Evolutionary conservation across 2,797 vertebrate species (phyloP).

Genomic region (Megaceryle alcyon): DNA sequence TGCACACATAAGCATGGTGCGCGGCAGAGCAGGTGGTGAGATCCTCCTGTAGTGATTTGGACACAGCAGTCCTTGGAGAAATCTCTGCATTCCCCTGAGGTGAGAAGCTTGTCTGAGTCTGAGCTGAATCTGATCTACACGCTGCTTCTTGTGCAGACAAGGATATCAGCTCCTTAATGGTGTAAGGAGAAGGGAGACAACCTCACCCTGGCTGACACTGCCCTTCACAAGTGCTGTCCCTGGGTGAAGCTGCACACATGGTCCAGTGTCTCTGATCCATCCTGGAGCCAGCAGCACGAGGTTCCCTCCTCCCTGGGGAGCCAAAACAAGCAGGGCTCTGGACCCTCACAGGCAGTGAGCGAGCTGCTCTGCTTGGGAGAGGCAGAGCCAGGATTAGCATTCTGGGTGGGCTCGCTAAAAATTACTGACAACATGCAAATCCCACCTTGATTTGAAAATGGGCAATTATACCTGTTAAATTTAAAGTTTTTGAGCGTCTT

Average conservation of each 20-base stretch:
- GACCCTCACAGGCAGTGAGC: rapidly evolving
- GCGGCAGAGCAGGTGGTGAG: neutral
- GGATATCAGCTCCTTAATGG: neutral
- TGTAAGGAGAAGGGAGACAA: neutral
- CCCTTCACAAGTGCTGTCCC: rapidly evolving
- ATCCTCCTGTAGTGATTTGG: too few relatives aligned
- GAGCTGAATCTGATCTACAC: neutral
- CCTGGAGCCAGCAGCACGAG: rapidly evolving
- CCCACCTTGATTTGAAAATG: neutral
- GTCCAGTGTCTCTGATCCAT: rapidly evolving
- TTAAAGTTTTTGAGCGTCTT: rapidly evolving
- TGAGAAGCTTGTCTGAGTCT: neutral
- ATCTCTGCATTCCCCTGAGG: neutral
- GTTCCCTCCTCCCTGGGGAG: neutral
- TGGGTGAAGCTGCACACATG: rapidly evolving
- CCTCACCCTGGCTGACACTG: neutral
- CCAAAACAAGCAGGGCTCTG: neutral
- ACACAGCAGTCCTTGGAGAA: neutral
- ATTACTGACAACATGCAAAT: neutral
- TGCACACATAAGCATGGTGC: rapidly evolving
- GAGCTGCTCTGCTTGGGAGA: rapidly evolving
- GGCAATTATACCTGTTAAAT: neutral
- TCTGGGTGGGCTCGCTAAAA: neutral
- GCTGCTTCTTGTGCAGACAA: neutral
- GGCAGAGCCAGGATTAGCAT: neutral